Evolutionary conservation across 2,888 invertebrate genomes (phyloP).

Genomic region (Rapana venosa): DNA sequence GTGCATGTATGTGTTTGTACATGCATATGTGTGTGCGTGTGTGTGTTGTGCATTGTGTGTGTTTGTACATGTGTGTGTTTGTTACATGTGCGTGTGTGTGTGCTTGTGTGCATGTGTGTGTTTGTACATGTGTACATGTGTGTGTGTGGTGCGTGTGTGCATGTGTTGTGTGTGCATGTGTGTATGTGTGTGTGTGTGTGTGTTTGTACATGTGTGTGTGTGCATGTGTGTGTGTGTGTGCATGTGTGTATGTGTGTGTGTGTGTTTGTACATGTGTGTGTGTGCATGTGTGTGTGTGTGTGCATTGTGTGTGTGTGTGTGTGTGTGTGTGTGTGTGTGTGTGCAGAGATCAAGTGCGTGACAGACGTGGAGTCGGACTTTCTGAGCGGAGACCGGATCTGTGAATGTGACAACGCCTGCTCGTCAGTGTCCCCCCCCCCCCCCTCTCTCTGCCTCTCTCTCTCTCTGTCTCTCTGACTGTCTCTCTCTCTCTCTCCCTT

Average conservation of each 20-base stretch:
- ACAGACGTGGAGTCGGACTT: not conserved
- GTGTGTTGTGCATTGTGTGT: not conserved
- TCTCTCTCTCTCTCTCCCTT: no score
- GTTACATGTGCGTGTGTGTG: no score
- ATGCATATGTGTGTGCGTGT: not conserved
- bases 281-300: not conserved
- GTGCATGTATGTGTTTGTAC: not conserved
- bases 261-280: conserved; percentile 29
- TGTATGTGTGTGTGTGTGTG: not conserved
- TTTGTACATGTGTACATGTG: no score
- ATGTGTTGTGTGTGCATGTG: no score
- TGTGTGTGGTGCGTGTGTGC: no score
- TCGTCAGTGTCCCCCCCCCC: not conserved
- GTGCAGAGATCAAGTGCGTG: not conserved
- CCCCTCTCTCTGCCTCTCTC: not conserved
- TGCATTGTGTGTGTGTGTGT: not conserved
- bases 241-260: conserved; percentile 19
- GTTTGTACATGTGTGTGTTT: not conserved
- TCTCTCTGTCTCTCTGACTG: not conserved
- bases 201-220: conserved; percentile 13
- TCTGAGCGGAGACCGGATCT: not conserved
- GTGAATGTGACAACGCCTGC: not conserved
- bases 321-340: not conserved
- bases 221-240: not conserved
- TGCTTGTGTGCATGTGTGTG: no score